Conservation (phyloP, 2,113 vertebrate genomes). For the Micronisus gabar region DNA sequence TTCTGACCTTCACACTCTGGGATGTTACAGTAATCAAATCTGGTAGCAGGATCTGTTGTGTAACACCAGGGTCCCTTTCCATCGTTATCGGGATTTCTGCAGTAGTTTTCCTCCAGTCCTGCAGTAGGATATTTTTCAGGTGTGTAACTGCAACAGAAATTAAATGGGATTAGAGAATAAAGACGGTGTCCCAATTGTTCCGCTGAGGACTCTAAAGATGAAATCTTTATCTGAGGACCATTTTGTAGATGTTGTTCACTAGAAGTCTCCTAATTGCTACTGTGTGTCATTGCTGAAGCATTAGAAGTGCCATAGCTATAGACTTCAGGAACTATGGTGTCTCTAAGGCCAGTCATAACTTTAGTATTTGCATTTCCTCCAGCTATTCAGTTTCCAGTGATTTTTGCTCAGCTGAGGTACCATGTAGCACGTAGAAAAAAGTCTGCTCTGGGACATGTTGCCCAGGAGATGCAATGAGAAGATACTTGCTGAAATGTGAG, state of each 20-base stretch:
- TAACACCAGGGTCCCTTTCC: constrained; percentile 89
- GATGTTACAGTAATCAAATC: constrained; percentile 89
- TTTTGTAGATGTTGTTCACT: background rate
- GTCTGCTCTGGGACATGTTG: background rate
- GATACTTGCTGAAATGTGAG: background rate
- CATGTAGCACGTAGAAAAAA: background rate
- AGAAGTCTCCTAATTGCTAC: background rate
- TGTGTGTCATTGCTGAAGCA: background rate
- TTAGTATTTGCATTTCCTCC: background rate
- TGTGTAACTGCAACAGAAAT: constrained; percentile 49
- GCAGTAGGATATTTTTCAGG: constrained; percentile 8
- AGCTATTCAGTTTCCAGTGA: background rate
- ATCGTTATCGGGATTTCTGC: constrained; percentile 89
- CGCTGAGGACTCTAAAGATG: background rate
- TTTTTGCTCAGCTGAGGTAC: background rate
- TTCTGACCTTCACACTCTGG: constrained; percentile 79
- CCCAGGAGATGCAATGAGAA: background rate
- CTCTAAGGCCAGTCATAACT: background rate
- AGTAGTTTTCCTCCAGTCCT: constrained; percentile 88
- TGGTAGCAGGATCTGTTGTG: constrained; percentile 76
- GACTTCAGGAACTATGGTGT: background rate
- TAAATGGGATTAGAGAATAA: background rate
- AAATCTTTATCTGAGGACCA: background rate
- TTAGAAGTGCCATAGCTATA: background rate
- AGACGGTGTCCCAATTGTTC: background rate